These are phyloP conservation scores for Toxotes chatareus DNA, from an alignment of 2,113 vertebrate species.

Conservation along the genomic window DNA sequence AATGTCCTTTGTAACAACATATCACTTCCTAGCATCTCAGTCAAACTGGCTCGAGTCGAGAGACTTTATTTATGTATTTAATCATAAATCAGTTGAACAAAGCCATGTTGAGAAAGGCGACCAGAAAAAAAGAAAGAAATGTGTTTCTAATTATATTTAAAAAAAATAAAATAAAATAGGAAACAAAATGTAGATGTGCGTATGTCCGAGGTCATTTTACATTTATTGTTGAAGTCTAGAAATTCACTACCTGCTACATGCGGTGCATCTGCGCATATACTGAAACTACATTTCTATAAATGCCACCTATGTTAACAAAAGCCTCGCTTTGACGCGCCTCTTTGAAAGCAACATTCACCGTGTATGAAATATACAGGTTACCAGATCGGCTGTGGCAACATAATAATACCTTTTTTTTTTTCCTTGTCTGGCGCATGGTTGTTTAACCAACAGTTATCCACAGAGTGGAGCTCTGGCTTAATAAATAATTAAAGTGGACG, in stretches of 20 bases:
- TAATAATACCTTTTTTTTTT: neutral
- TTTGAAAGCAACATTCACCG: neutral
- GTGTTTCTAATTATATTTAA: neutral
- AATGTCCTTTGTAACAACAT: neutral
- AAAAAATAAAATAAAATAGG: no score
- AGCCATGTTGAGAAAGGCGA: no score
- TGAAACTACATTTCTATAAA: neutral
- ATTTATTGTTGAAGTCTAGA: neutral
- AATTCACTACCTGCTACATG: neutral
- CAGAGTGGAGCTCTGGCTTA: constrained; percentile 47
- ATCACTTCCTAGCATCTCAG: neutral
- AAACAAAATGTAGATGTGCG: neutral
- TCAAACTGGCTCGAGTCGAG: neutral
- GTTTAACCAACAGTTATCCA: constrained; percentile 65
- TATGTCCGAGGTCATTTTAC: neutral
- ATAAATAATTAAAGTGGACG: constrained; percentile 85
- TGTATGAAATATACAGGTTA: neutral
- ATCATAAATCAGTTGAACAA: neutral
- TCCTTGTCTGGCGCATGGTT: neutral
- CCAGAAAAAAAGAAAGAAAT: neutral
- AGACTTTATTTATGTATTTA: neutral
- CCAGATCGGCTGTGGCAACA: neutral
- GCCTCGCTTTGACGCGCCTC: no score
- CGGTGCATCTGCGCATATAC: neutral
- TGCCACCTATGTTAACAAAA: neutral